phyloP scores from a whole-genome alignment of 2,113 vertebrate genomes.

The Emydocephalus ijimae region DNA sequence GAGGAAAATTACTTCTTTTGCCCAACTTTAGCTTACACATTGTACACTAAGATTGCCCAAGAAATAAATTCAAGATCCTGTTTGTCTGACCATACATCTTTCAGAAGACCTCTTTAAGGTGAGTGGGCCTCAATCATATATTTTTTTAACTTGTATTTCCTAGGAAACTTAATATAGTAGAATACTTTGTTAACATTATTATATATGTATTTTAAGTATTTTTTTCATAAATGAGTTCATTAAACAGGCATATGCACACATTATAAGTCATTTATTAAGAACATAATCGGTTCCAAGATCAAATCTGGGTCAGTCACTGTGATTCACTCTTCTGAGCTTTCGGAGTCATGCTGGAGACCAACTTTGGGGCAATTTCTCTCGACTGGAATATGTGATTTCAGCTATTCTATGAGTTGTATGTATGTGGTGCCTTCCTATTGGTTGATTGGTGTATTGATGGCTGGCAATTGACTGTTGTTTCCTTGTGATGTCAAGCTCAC shows the following conservation, averaged over 20 bases:
- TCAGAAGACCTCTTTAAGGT: not conserved
- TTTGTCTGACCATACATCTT: not conserved
- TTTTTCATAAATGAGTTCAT: not conserved
- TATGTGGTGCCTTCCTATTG: not conserved
- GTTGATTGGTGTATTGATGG: not conserved
- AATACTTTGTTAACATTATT: not conserved
- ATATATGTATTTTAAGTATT: not conserved
- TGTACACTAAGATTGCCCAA: not conserved
- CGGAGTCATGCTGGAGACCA: not conserved
- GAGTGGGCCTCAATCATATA: not conserved
- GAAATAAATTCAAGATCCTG: not conserved
- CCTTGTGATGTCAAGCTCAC: not conserved
- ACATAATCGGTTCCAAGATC: slow-evolving; percentile 16
- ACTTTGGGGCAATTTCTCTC: not conserved
- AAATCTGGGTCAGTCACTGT: not conserved
- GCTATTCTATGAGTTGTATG: not conserved
- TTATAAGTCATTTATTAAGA: slow-evolving; percentile 50
- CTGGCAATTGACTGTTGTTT: not conserved
- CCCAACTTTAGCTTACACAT: not conserved
- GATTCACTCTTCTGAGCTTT: not conserved
- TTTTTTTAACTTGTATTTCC: not conserved
- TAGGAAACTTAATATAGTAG: not conserved
- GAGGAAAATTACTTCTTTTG: not conserved
- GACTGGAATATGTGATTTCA: not conserved
- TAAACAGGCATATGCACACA: not conserved